Conservation (phyloP, 2,888 invertebrate species). For the Lacanobia wlatinum region DNA sequence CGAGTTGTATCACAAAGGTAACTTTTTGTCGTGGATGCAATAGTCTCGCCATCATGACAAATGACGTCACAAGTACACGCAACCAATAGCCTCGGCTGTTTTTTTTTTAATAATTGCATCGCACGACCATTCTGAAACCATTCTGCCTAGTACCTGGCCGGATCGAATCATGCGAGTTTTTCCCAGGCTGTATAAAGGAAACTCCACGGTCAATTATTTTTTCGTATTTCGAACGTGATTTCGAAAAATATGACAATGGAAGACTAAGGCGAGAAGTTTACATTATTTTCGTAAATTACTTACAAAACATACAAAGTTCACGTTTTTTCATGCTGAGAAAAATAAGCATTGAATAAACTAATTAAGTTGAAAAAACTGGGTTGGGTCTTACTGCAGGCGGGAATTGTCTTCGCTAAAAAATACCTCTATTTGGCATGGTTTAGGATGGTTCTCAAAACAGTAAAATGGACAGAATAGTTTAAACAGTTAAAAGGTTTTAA, state of each 20-base stretch:
- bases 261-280: constrained; percentile 23
- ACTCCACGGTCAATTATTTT: constrained; percentile 40
- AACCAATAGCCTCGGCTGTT: constrained; percentile 38
- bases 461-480: too few relatives aligned
- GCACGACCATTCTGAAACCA: constrained; percentile 47
- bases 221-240: constrained; percentile 56
- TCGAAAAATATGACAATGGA: constrained; percentile 45
- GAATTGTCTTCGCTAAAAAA: not conserved
- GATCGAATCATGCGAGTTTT: constrained; percentile 52
- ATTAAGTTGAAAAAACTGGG: not conserved
- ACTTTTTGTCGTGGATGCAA: constrained; percentile 54
- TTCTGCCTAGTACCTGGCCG: constrained; percentile 47
- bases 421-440: not conserved
- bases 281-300: constrained; percentile 18
- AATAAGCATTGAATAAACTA: constrained; percentile 6
- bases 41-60: constrained; percentile 39
- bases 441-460: too few relatives aligned
- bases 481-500: too few relatives aligned
- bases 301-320: constrained; percentile 5
- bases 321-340: constrained; percentile 24
- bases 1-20: constrained; percentile 47
- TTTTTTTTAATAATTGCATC: constrained; percentile 55
- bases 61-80: constrained; percentile 56
- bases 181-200: constrained; percentile 55
- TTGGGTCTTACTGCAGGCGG: not conserved